These are phyloP conservation scores for Brevipalpus yothersi DNA, from an alignment of 1,140 invertebrate species.

Conservation along the genomic window DNA sequence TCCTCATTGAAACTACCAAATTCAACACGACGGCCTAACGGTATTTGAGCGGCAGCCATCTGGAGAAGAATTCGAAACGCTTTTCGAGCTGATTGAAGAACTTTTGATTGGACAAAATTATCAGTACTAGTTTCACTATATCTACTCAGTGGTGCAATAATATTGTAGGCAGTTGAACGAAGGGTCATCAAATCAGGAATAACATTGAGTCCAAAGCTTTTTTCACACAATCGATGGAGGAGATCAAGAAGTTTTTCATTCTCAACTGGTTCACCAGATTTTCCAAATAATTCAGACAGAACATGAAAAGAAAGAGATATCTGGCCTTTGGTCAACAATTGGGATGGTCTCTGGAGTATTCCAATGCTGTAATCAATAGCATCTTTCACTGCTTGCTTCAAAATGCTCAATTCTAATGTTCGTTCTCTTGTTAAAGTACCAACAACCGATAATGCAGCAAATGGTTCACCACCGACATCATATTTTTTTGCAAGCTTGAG, in stretches of 20 bases:
- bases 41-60: constrained; percentile 2
- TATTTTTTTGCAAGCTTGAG: constrained; percentile 1
- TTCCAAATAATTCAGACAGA: background rate
- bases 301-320: constrained; percentile 1
- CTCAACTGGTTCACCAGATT: background rate
- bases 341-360: constrained; percentile 2
- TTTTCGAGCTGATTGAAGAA: background rate
- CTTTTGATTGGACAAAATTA: background rate
- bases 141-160: background rate
- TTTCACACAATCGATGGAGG: constrained; percentile 1
- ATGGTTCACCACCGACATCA: constrained; percentile 2
- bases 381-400: background rate
- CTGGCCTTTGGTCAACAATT: constrained; percentile 1
- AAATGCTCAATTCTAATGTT: background rate
- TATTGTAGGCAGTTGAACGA: background rate
- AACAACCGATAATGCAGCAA: background rate
- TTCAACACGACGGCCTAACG: background rate
- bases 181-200: background rate
- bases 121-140: background rate
- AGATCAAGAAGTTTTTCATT: background rate
- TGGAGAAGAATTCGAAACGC: background rate
- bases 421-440: background rate
- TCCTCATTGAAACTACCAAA: background rate
- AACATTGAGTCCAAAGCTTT: constrained; percentile 1
- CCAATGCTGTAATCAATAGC: constrained; percentile 3